These are phyloP conservation scores for Heliconius charithonia DNA, from an alignment of 2,888 invertebrate genomes.

Conservation along the genomic window DNA sequence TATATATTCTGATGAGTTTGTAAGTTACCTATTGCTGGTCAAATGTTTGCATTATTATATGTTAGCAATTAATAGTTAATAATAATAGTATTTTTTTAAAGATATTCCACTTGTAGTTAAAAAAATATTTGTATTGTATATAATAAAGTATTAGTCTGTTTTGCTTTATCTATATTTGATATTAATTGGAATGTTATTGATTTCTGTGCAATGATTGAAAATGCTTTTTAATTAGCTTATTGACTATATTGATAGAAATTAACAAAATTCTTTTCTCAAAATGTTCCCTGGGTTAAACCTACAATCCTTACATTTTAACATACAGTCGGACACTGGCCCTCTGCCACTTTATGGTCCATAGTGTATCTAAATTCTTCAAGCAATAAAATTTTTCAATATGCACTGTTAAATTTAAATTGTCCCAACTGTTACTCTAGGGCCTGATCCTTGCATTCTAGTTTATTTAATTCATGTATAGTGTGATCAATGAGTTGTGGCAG, in stretches of 20 bases:
- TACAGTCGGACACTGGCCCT: too few species aligned
- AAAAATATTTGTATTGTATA: background rate
- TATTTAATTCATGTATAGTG: too few species aligned
- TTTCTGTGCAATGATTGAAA: background rate
- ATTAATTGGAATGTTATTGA: too few species aligned
- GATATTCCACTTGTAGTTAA: background rate
- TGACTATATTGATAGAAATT: background rate
- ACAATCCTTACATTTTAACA: too few species aligned
- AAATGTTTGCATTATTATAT: background rate
- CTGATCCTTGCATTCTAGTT: too few species aligned
- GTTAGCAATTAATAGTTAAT: background rate
- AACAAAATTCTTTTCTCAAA: background rate
- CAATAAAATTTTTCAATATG: too few species aligned
- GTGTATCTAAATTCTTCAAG: too few species aligned
- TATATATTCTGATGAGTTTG: conserved; percentile 25
- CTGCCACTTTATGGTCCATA: too few species aligned
- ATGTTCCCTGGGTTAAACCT: too few species aligned
- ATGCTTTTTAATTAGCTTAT: background rate
- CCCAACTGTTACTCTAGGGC: too few species aligned
- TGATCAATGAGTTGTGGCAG: too few species aligned
- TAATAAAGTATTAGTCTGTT: background rate
- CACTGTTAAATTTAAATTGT: too few species aligned
- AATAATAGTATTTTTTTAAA: background rate
- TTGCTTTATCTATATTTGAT: background rate
- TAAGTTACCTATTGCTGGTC: conserved; percentile 2